phyloP scores from a whole-genome alignment of 1,140 invertebrate species.

The Drosophila trapezifrons region DNA sequence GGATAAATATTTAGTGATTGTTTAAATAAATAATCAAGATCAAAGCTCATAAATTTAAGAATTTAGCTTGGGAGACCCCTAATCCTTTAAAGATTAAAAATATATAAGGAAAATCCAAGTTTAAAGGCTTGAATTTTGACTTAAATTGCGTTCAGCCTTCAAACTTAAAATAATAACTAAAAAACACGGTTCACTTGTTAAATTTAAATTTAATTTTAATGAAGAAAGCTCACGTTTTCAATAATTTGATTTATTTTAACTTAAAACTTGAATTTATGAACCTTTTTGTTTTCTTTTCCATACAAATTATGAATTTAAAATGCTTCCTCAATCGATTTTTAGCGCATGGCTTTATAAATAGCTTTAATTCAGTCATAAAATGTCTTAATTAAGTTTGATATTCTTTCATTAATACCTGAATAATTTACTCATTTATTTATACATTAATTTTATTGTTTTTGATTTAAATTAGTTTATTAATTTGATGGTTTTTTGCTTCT shows the following conservation, averaged over 20 bases:
- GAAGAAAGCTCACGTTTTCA: too few relatives aligned
- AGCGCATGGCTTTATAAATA: not conserved
- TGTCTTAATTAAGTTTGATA: not conserved
- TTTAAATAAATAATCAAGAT: not conserved
- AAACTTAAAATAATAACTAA: not conserved
- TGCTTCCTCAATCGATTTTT: not conserved
- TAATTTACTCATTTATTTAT: slow-evolving; percentile 13
- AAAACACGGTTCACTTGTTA: too few relatives aligned
- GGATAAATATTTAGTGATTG: not conserved
- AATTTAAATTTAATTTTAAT: too few relatives aligned
- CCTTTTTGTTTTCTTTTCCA: not conserved
- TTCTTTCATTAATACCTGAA: slow-evolving; percentile 11
- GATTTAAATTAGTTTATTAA: slow-evolving; percentile 28
- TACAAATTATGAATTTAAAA: not conserved
- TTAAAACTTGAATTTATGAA: not conserved
- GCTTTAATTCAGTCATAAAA: not conserved
- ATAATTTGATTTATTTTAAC: too few relatives aligned
- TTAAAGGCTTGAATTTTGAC: too few relatives aligned
- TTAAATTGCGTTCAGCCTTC: not conserved
- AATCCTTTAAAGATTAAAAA: not conserved
- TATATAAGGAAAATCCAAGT: not conserved
- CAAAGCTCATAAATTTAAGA: not conserved
- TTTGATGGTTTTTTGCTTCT: slow-evolving; percentile 44
- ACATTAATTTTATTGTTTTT: slow-evolving; percentile 31
- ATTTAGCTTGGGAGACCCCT: not conserved